Base-by-base conservation (phyloP, 2,888 invertebrate species). In the Hartigia nigra region DNA sequence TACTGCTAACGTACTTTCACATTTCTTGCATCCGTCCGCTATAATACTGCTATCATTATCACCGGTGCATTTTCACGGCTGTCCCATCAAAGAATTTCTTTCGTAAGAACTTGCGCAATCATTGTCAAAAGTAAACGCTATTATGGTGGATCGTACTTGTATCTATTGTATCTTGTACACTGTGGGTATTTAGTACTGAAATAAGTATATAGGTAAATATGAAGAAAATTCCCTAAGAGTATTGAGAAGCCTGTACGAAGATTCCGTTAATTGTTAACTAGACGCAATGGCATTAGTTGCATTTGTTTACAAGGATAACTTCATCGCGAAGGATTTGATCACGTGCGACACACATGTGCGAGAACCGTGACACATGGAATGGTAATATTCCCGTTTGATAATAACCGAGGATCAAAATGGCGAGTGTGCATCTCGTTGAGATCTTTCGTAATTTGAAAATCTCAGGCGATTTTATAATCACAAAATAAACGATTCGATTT, bases 291-390 rank as follows among this genome's bases (percentile, higher is more conserved):
- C 72, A 34, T 72, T 31, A 12, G 12, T 12, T 72, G 4, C 34
- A 72, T 72, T 31, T 72, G 72, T 72, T 72, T 72, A 72, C 34
- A 72, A 72, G 72, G 34, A 72, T 72, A 32, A 72, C 72, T 72
- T 72, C 72, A 32, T 34, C 72, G 72, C 31, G 72, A 72, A 72
- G 72, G 31, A 72, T 31, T 32, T 82, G 84, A 84, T 74, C 81
- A 77, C 75, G 82, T 80, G 78, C 83, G 89, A 83, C 89, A 90
- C 84, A 90, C 86, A 88, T 90, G 87, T 82, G 85, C 89, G 84
- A 82, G 75, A 77, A 87, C 85, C 88, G 88, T 89, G 86, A 89
- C 88, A 84, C 76, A 80, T 72, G 1, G 31, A 34, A 72, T 72
- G 14, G 12, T 34, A 34, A 72, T 72, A 72, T 72, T 34, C 72